A percentile compares a stretch with the other conserved stretches of the same genome.
phyloP scores from a whole-genome alignment of 35 echinoderm and acorn worm genomes.

The Lytechinus pictus region DNA sequence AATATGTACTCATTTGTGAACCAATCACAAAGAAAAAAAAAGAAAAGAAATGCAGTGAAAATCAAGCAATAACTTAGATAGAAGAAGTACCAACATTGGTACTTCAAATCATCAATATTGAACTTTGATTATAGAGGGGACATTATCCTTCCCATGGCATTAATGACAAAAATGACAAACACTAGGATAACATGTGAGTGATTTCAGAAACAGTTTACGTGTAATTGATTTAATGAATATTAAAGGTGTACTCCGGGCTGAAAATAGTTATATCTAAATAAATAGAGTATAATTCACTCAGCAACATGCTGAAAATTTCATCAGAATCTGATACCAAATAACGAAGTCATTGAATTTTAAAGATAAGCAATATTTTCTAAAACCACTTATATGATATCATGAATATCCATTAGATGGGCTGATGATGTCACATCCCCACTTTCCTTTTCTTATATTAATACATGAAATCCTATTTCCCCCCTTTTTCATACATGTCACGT shows the following conservation, averaged over 20 bases:
- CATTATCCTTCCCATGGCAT: neutral
- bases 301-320: too few relatives aligned
- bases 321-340: too few relatives aligned
- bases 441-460: too few relatives aligned
- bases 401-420: too few relatives aligned
- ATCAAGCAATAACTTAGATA: constrained; percentile 6
- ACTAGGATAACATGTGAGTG: neutral
- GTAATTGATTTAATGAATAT: neutral
- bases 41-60: constrained; percentile 40
- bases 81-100: neutral
- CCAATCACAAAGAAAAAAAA: constrained; percentile 25
- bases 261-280: too few relatives aligned
- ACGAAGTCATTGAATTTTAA: too few relatives aligned
- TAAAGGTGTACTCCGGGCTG: neutral
- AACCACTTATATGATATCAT: too few relatives aligned
- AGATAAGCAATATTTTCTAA: too few relatives aligned
- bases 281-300: too few relatives aligned
- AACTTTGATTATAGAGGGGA: neutral
- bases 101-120: constrained; percentile 2
- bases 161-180: neutral
- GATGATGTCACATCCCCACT: too few relatives aligned
- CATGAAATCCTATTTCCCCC: too few relatives aligned
- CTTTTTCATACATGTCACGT: too few relatives aligned
- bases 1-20: constrained; percentile 53
- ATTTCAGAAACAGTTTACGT: neutral